Percentiles rank a stretch among this genome's conserved stretches.
These are phyloP conservation scores for Drosophila ananassae DNA, from an alignment of 1,140 invertebrate species.

Conservation along the genomic window DNA sequence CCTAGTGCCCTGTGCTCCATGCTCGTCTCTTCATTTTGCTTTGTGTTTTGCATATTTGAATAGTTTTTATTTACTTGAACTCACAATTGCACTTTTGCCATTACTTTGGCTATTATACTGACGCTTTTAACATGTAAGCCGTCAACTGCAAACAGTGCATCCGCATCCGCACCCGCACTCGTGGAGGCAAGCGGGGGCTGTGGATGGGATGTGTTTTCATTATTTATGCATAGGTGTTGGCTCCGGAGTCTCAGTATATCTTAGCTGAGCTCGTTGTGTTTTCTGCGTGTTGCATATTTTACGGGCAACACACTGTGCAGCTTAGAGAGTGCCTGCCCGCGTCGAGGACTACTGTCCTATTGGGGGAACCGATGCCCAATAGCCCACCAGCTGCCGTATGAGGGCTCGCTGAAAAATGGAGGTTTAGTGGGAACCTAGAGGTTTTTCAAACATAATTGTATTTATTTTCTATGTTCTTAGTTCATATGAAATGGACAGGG, in stretches of 20 bases:
- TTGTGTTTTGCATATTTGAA: slow-evolving; percentile 82
- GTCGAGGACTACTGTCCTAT: too few relatives aligned
- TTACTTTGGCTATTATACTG: slow-evolving; percentile 81
- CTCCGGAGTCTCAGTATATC: slow-evolving; percentile 43
- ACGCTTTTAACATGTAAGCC: slow-evolving; percentile 74
- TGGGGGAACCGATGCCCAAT: too few relatives aligned
- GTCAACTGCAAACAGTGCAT: slow-evolving; percentile 53
- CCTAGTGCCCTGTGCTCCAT: slow-evolving; percentile 1
- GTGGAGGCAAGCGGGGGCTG: slow-evolving; percentile 5
- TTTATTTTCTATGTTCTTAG: too few relatives aligned
- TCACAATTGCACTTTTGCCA: slow-evolving; percentile 82
- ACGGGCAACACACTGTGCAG: background rate
- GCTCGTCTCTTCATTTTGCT: slow-evolving; percentile 64
- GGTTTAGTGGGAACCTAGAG: too few relatives aligned
- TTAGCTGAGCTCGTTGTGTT: slow-evolving; percentile 31
- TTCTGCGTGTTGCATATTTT: slow-evolving; percentile 51
- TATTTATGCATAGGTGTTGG: slow-evolving; percentile 81
- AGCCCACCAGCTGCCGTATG: too few relatives aligned
- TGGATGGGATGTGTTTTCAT: slow-evolving; percentile 51
- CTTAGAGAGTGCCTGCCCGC: too few relatives aligned
- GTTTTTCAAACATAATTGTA: too few relatives aligned
- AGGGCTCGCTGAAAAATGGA: too few relatives aligned
- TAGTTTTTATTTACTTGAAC: slow-evolving; percentile 83
- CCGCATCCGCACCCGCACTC: slow-evolving; percentile 9
- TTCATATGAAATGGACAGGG: too few relatives aligned